phyloP scores from a whole-genome alignment of 2,797 vertebrate genomes.

The Muraenolepis orangiensis region DNA sequence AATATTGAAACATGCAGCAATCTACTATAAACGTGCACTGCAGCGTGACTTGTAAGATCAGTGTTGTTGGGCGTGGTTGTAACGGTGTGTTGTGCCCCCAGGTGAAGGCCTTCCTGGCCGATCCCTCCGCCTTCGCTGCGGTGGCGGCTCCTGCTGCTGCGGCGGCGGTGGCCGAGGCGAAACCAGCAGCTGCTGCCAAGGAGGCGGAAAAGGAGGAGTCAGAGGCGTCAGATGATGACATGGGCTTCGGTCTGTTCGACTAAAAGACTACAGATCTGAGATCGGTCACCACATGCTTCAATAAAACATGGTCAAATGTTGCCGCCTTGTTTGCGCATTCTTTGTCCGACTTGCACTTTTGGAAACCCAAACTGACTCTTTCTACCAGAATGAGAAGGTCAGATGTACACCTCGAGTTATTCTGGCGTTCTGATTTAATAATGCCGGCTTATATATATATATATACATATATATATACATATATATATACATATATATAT shows the following conservation, averaged over 20 bases:
- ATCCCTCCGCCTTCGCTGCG: constrained; percentile 88
- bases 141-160: constrained; percentile 76
- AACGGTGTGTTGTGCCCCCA: constrained; percentile 38
- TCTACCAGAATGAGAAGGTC: no score
- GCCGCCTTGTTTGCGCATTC: neutral
- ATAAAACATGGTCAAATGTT: constrained; percentile 39
- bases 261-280: constrained; percentile 49
- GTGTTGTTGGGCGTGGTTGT: no score
- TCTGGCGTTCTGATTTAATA: no score
- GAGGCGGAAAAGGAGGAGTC: constrained; percentile 85
- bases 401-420: no score
- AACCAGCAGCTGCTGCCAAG: constrained; percentile 58
- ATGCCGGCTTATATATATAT: no score
- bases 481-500: no score
- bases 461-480: no score
- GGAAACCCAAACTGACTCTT: neutral
- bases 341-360: neutral
- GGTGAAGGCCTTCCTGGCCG: constrained; percentile 95
- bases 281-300: constrained; percentile 39
- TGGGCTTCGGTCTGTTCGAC: constrained; percentile 96
- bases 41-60: no score
- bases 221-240: constrained; percentile 91
- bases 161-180: constrained; percentile 51
- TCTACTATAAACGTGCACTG: no score
- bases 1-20: no score